phyloP scores from a whole-genome alignment of 2,888 invertebrate genomes.

The Clivina fossor region DNA sequence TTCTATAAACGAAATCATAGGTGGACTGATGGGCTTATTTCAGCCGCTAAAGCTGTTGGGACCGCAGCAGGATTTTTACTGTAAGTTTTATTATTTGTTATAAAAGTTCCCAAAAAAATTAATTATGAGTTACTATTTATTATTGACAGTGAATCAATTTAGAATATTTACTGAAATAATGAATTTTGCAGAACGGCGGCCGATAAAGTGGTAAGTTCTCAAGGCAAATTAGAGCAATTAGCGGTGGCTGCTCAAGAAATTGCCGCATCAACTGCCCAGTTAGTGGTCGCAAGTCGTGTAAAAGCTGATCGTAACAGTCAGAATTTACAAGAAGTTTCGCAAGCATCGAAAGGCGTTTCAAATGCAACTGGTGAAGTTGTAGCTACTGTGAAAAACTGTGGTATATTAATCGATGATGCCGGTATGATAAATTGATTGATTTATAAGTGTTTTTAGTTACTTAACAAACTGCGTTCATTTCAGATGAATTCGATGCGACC shows the following conservation, averaged over 20 bases:
- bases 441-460: conserved; percentile 1
- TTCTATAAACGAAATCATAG: conserved; percentile 98
- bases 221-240: conserved; percentile 87
- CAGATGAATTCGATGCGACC: conserved; percentile 88
- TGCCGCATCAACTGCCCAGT: conserved; percentile 93
- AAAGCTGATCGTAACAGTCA: conserved; percentile 85
- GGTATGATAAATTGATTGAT: conserved; percentile 54
- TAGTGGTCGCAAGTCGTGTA: conserved; percentile 95
- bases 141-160: not conserved
- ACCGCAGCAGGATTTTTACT: conserved; percentile 92
- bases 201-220: conserved; percentile 83
- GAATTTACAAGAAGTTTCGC: conserved; percentile 77
- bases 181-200: conserved; percentile 76
- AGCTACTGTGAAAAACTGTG: conserved; percentile 89
- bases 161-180: conserved; percentile 15
- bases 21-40: conserved; percentile 98
- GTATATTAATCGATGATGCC: conserved; percentile 80
- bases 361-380: conserved; percentile 87
- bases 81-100: conserved; percentile 59
- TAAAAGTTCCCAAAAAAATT: conserved; percentile 5
- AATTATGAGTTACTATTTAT: not conserved
- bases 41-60: conserved; percentile 96
- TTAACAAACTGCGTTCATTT: conserved; percentile 39
- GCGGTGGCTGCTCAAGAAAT: conserved; percentile 97
- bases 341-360: conserved; percentile 86